A percentile compares a stretch with the other conserved stretches of the same genome.
Conservation (phyloP, 1,140 invertebrate genomes). For the Berghia stephanieae region DNA sequence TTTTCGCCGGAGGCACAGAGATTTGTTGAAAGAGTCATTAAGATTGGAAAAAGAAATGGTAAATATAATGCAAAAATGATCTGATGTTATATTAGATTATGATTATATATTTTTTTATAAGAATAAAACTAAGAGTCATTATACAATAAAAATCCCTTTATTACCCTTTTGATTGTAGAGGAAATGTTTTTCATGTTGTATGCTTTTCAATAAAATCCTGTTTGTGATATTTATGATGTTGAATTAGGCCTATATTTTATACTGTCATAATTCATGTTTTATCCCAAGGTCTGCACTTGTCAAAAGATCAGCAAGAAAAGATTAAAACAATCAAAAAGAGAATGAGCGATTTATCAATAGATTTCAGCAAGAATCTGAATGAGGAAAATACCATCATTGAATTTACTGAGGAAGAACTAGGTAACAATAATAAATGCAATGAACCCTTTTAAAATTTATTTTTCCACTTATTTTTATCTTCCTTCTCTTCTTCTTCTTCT, state of each 20-base stretch:
- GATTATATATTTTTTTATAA: too few species aligned
- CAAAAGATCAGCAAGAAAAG: constrained; percentile 64
- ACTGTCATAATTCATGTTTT: constrained; percentile 7
- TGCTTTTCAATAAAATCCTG: background rate
- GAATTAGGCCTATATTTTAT: background rate
- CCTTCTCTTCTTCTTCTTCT: too few species aligned
- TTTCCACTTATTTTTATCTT: too few species aligned
- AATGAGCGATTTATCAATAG: constrained; percentile 69
- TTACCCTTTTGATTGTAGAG: too few species aligned
- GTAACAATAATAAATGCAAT: constrained; percentile 38
- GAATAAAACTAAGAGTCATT: too few species aligned
- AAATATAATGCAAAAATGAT: too few species aligned
- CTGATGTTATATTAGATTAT: too few species aligned
- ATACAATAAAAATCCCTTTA: too few species aligned
- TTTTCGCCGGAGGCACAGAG: constrained; percentile 64
- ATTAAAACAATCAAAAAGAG: constrained; percentile 69
- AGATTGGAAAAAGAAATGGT: constrained; percentile 70
- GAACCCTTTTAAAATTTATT: background rate
- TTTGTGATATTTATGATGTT: background rate
- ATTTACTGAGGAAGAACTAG: constrained; percentile 68
- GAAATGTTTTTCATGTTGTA: background rate
- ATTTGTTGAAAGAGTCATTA: constrained; percentile 68
- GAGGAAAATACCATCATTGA: constrained; percentile 70
- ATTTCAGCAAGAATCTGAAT: constrained; percentile 70
- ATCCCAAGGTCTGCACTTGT: constrained; percentile 67